These are phyloP conservation scores for Trypoxylon attenuatum DNA, from an alignment of 2,888 invertebrate species.

Conservation along the genomic window DNA sequence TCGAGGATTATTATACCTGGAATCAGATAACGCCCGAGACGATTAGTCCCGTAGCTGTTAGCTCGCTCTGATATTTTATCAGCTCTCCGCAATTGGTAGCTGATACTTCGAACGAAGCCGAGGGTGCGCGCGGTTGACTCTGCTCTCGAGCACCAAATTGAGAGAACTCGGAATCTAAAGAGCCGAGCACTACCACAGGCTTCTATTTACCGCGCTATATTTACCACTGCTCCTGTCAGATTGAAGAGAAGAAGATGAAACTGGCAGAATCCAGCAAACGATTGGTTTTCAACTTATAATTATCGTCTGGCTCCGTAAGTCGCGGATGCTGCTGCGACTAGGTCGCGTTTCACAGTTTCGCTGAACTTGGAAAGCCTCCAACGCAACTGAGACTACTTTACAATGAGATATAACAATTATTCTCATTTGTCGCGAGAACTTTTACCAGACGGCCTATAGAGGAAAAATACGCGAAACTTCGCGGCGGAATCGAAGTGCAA, in stretches of 20 bases:
- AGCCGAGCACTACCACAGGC: too few species aligned
- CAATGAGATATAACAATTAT: constrained; percentile 13
- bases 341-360: constrained; percentile 26
- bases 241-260: constrained; percentile 3
- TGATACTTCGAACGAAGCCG: neutral
- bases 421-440: neutral
- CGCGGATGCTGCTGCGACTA: constrained; percentile 7
- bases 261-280: constrained; percentile 27
- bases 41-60: neutral
- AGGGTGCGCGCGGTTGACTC: neutral
- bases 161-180: too few species aligned
- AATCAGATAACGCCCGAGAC: constrained; percentile 7
- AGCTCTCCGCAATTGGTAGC: constrained; percentile 8
- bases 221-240: too few species aligned
- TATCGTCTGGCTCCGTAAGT: constrained; percentile 18
- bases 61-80: constrained; percentile 20
- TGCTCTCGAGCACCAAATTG: too few species aligned
- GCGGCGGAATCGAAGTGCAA: neutral
- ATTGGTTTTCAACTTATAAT: constrained; percentile 46
- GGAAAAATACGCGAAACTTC: too few species aligned
- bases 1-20: constrained; percentile 16
- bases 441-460: neutral
- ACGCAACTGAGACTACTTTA: constrained; percentile 11
- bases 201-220: too few species aligned
- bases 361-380: constrained; percentile 45